phyloP scores from a whole-genome alignment of 2,113 vertebrate genomes.

The Caranx melampygus region DNA sequence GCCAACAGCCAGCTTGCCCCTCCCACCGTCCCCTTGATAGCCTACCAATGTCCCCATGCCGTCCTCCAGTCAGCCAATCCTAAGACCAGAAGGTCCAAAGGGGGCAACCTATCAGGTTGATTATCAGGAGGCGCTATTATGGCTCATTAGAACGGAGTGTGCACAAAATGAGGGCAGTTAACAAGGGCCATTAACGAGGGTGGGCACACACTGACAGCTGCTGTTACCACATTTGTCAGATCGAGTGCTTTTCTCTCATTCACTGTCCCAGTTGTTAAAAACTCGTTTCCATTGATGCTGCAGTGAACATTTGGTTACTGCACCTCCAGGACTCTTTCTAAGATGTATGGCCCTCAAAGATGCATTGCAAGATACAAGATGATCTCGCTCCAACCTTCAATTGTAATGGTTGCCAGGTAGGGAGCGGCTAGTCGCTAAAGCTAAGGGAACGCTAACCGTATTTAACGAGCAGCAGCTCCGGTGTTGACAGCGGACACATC shows the following conservation, averaged over 20 bases:
- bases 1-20: slow-evolving; percentile 60
- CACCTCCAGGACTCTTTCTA: not conserved
- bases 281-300: not conserved
- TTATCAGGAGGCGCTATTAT: slow-evolving; percentile 83
- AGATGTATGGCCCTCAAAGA: not conserved
- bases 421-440: no score
- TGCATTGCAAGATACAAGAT: no score
- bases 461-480: no score
- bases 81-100: slow-evolving; percentile 70
- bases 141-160: slow-evolving; percentile 83
- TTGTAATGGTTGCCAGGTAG: no score
- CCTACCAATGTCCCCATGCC: slow-evolving; percentile 68
- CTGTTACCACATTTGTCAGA: slow-evolving; percentile 3
- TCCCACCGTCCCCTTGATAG: slow-evolving; percentile 72
- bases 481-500: no score
- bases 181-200: slow-evolving; percentile 68
- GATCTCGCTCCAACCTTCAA: no score
- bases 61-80: slow-evolving; percentile 58
- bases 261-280: not conserved
- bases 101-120: slow-evolving; percentile 74
- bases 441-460: no score
- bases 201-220: slow-evolving; percentile 53
- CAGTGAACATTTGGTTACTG: not conserved
- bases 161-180: slow-evolving; percentile 71
- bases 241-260: slow-evolving; percentile 4